Evolutionary conservation across 2,797 vertebrate species (phyloP).

Genomic region (Chloroceryle amazona): DNA sequence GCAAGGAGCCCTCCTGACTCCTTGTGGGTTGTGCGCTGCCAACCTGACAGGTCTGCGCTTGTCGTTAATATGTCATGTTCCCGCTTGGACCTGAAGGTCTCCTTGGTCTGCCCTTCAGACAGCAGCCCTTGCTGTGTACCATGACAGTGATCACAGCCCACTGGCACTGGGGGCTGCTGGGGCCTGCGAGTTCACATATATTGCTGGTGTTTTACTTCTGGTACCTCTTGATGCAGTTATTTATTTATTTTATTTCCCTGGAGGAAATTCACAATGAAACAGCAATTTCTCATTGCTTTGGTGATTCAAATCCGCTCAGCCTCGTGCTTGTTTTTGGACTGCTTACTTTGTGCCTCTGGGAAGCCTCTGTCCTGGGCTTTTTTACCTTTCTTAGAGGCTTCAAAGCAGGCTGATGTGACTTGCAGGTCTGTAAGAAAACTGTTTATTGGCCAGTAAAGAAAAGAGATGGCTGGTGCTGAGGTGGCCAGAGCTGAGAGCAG

Average conservation of each 20-base stretch:
- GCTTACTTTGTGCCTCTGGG: background rate
- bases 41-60: background rate
- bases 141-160: accelerated
- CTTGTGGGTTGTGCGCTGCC: background rate
- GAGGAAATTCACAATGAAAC: background rate
- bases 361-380: background rate
- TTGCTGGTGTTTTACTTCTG: background rate
- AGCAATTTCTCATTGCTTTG: background rate
- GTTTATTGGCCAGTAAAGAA: background rate
- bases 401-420: background rate
- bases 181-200: accelerated
- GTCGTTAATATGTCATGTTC: accelerated
- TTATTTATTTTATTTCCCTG: too few species aligned
- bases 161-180: background rate
- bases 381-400: accelerated
- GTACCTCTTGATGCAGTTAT: background rate
- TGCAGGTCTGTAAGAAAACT: background rate
- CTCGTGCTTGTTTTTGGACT: accelerated
- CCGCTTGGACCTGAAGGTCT: background rate
- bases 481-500: accelerated
- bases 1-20: accelerated
- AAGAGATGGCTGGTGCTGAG: background rate
- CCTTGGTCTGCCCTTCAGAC: background rate
- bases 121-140: accelerated
- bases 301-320: background rate